These are phyloP conservation scores for Macquaria ambigua DNA, from an alignment of 2,113 vertebrate species.

Conservation along the genomic window DNA sequence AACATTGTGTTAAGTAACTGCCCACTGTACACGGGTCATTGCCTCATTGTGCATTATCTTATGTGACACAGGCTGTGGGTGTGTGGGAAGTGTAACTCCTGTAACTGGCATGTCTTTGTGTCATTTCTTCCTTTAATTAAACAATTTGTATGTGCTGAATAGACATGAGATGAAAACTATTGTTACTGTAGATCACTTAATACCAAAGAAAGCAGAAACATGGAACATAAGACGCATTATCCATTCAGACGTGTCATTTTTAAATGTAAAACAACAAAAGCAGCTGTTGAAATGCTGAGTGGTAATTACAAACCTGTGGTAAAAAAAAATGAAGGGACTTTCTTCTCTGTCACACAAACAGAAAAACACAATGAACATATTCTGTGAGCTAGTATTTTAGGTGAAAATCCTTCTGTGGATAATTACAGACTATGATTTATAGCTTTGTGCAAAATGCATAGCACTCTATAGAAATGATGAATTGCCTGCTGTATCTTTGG, in stretches of 20 bases:
- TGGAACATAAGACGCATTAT: background rate
- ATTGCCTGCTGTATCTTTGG: constrained; percentile 48
- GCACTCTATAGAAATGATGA: constrained; percentile 61
- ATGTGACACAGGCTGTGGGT: background rate
- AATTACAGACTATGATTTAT: constrained; percentile 72
- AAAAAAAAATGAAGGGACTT: background rate
- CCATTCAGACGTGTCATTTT: background rate
- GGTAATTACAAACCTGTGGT: constrained; percentile 26
- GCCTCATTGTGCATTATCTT: background rate
- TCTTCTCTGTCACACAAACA: constrained; percentile 15
- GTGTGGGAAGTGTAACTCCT: background rate
- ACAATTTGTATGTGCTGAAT: background rate
- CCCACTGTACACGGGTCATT: background rate
- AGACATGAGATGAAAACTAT: background rate
- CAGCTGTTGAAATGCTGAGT: background rate
- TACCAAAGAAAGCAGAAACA: background rate
- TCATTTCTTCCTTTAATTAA: background rate
- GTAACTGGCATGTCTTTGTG: background rate
- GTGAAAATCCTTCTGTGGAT: constrained; percentile 20
- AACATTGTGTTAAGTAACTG: background rate
- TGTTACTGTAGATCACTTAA: background rate
- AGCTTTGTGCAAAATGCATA: constrained; percentile 45
- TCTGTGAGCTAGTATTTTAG: constrained; percentile 32
- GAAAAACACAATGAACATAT: constrained; percentile 20
- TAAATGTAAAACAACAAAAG: background rate